Conservation (phyloP, 2,797 vertebrate genomes). For the Spinibarbus caldwelli region DNA sequence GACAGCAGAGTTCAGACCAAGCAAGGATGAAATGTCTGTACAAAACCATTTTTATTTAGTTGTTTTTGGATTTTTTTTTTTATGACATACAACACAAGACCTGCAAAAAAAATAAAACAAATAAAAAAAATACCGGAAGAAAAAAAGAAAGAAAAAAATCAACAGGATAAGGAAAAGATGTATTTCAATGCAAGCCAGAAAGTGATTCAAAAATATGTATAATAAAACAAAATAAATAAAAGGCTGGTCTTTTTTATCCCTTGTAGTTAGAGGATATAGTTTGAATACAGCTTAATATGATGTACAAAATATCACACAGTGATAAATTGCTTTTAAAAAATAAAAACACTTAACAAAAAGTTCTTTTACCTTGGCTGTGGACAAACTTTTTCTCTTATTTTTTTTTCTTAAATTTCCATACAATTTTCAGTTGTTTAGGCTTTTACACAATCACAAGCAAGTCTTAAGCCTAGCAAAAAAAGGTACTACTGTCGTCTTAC, state of each 20-base stretch:
- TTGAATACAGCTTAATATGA: slow-evolving; percentile 84
- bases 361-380: slow-evolving; percentile 80
- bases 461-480: slow-evolving; percentile 79
- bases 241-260: slow-evolving; percentile 79
- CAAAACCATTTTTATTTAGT: slow-evolving; percentile 79
- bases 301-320: slow-evolving; percentile 93
- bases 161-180: slow-evolving; percentile 62
- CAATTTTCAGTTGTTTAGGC: slow-evolving; percentile 64
- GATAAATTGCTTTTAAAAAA: slow-evolving; percentile 87
- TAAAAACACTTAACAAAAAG: slow-evolving; percentile 73
- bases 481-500: slow-evolving; percentile 79
- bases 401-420: slow-evolving; percentile 41
- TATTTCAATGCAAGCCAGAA: slow-evolving; percentile 82
- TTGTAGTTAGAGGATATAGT: slow-evolving; percentile 80
- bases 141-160: slow-evolving; percentile 65
- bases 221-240: slow-evolving; percentile 80
- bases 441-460: slow-evolving; percentile 81
- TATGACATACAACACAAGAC: slow-evolving; percentile 80
- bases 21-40: slow-evolving; percentile 72
- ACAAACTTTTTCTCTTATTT: slow-evolving; percentile 63
- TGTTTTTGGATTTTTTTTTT: slow-evolving; percentile 72
- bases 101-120: slow-evolving; percentile 72
- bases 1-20: slow-evolving; percentile 48
- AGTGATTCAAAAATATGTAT: slow-evolving; percentile 75
- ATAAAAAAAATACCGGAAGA: slow-evolving; percentile 65